Conservation (phyloP, 2,113 vertebrate species). For the Muntiacus muntjak region DNA sequence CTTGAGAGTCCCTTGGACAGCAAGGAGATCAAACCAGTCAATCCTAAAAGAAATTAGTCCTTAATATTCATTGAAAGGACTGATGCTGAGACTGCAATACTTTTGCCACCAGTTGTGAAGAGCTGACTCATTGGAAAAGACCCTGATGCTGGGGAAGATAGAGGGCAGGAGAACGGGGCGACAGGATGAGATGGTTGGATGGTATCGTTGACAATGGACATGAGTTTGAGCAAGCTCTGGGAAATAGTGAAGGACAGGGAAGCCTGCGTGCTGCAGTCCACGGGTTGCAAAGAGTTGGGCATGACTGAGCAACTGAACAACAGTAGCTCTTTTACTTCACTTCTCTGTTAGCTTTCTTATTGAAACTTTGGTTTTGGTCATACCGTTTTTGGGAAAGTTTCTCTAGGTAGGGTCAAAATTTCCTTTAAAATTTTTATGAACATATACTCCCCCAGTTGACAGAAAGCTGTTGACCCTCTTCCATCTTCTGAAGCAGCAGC, state of each 20-base stretch:
- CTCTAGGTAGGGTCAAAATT: not conserved
- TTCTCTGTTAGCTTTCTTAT: not conserved
- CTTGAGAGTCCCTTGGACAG: not conserved
- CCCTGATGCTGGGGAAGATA: not conserved
- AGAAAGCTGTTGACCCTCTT: not conserved
- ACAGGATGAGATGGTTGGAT: not conserved
- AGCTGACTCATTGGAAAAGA: not conserved
- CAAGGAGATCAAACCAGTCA: not conserved
- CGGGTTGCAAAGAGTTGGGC: not conserved
- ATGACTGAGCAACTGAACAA: not conserved
- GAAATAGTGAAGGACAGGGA: not conserved
- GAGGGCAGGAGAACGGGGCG: not conserved
- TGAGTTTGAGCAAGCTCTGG: not conserved
- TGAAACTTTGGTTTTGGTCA: constrained; percentile 16
- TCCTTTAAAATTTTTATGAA: not conserved
- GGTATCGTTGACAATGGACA: not conserved
- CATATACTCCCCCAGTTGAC: not conserved
- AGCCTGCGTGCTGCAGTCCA: not conserved
- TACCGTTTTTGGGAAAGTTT: not conserved
- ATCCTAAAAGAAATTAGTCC: not conserved
- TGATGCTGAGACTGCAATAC: not conserved
- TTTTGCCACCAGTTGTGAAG: not conserved
- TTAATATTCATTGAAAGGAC: not conserved
- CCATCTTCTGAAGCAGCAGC: not conserved
- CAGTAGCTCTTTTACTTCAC: not conserved